Base-by-base conservation (phyloP, 1,140 invertebrate genomes). In the Tachypleus tridentatus region DNA sequence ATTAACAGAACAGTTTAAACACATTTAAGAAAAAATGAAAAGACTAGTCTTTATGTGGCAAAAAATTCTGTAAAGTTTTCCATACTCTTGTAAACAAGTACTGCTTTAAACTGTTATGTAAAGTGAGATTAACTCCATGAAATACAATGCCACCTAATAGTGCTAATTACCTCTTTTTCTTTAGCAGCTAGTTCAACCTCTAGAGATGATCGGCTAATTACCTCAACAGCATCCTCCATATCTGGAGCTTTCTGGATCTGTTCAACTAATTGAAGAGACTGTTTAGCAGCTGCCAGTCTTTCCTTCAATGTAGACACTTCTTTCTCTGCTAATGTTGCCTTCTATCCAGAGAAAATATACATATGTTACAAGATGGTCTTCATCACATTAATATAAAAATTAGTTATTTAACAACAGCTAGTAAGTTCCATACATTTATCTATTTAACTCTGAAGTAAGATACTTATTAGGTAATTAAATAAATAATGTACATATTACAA, bases 271-370 rank as follows among this genome's bases (percentile, higher is more conserved):
- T 73, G 74, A 68, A 74, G 74, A 68, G 70, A 74, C 69, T 72
- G 73, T 60, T 72, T 73, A 54, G 73, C 73, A 10, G 73, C 74
- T 52, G 86, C 85, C 72, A 95, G 82, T 80, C 95, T 89, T 78
- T 93, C 89, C 78, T 91, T 91, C 70, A 96, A 78, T 70, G 87
- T 86, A 69, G 87, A 87, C 69, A 92, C 87, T 82, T 95, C 90
- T 78, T 94, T 93, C 78, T 97, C 92, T 71, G 92, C 89, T 76
- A 92, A 80, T 70, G 89, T 88, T 74, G 92, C 92, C 83, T 91
- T 87, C 91, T 96, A 83, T 3, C 84, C 85, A 69, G 71, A 70
- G 73, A 59, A 74, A 71, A 69, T 29, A 29, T 29, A 29, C 29
- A 29, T n/a, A n/a, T 29, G 29, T 29, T 29, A 29, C 29, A 29